A percentile compares a stretch with the other conserved stretches of the same genome.
Evolutionary conservation across 2,888 invertebrate species (phyloP).

Genomic region (Platypus cylindrus): DNA sequence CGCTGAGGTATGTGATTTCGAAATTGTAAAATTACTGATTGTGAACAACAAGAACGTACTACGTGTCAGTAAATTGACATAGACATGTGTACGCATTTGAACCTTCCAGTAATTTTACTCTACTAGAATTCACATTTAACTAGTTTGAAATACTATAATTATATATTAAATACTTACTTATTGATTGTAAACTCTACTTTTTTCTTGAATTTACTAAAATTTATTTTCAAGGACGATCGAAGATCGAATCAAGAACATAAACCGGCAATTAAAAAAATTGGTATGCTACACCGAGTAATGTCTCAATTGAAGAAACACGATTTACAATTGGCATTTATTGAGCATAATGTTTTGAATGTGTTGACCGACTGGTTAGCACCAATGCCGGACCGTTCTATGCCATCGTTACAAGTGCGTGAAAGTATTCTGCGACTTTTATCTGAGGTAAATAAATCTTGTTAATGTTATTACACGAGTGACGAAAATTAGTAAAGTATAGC

Average conservation of each 20-base stretch:
- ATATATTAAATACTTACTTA: not conserved
- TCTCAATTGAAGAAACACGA: conserved; percentile 91
- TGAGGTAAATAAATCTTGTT: conserved; percentile 61
- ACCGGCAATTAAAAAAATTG: conserved; percentile 88
- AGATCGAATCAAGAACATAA: conserved; percentile 67
- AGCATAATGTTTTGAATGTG: conserved; percentile 84
- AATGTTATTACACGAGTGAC: no score
- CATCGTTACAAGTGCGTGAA: conserved; percentile 86
- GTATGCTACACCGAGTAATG: conserved; percentile 78
- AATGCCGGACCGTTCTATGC: conserved; percentile 92
- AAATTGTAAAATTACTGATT: no score
- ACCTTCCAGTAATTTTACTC: no score
- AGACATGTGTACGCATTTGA: no score
- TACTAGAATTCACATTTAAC: not conserved
- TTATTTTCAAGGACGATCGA: conserved; percentile 56
- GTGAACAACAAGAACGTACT: no score
- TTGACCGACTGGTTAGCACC: conserved; percentile 97
- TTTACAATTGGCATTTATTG: conserved; percentile 88
- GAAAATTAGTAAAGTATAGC: no score
- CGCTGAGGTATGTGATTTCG: conserved; percentile 47
- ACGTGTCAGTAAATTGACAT: no score
- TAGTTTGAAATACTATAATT: not conserved
- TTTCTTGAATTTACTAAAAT: conserved; percentile 1
- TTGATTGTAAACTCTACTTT: not conserved
- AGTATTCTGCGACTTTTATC: conserved; percentile 64